phyloP scores from a whole-genome alignment of 2,113 vertebrate species.

The Camarhynchus parvulus region DNA sequence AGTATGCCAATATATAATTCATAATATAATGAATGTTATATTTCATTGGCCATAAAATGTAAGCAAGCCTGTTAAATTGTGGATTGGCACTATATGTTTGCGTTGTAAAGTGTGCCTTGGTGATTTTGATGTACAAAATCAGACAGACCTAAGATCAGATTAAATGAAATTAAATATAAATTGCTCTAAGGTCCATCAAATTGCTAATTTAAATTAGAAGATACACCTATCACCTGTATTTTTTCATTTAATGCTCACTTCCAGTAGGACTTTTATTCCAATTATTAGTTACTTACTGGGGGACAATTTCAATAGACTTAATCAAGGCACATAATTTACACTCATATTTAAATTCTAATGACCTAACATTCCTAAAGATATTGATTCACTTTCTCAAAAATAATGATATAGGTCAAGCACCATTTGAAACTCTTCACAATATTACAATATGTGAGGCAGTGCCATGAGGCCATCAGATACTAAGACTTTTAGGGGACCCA shows the following conservation, averaged over 20 bases:
- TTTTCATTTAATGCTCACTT: not conserved
- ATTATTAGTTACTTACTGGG: not conserved
- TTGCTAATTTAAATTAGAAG: not conserved
- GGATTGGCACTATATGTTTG: not conserved
- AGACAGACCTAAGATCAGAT: not conserved
- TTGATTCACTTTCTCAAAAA: not conserved
- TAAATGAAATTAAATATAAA: not conserved
- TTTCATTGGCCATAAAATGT: not conserved
- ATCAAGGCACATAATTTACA: not conserved
- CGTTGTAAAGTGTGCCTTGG: not conserved
- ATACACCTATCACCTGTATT: not conserved
- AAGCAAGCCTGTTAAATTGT: not conserved
- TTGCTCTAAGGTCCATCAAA: not conserved
- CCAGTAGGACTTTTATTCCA: not conserved
- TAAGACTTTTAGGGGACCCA: not conserved
- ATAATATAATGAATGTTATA: not conserved
- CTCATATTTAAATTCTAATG: not conserved
- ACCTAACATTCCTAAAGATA: not conserved
- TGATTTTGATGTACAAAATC: not conserved
- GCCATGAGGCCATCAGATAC: not conserved
- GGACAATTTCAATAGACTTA: not conserved
- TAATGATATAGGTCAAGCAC: not conserved
- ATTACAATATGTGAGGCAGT: not conserved
- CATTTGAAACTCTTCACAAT: not conserved
- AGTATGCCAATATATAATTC: not conserved